Evolutionary conservation across 2,888 invertebrate species (phyloP), one percentile per base, ranked within the genome.

Genomic region (Ceramica pisi): DNA sequence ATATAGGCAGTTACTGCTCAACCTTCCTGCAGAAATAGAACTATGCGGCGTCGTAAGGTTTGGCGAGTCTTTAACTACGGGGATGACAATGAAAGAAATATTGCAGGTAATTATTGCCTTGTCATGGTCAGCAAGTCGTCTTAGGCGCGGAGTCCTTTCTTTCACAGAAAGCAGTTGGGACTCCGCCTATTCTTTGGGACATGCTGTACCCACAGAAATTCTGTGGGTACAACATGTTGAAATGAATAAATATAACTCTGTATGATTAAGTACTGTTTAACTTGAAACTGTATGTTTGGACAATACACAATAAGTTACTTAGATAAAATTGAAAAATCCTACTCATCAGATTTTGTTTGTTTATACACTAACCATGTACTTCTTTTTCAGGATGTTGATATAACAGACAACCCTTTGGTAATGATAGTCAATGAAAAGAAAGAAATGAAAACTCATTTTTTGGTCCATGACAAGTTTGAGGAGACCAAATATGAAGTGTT

Each of bases 331-430:
- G 1, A 41, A 41, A 41, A 41, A 41, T 31, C 31, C 19, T 38
- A 16, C 23, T 35, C 14, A 14, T 41, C 16, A 35, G 12, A 31
- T 50, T n/a, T 26, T 9, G 19, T 26, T 14, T 21, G 21, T 70
- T 14, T 2, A 2, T 14, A 14, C 35, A 67, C 23, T 31, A n/a
- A 23, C 12, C 48, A 50, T 38, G 16, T 44, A 19, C 23, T 26
- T 46, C 59, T 60, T 68, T 91, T 92, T 44, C 85, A 96, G 96
- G 97, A 97, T 92, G 97, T 98, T 71, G 97, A 98, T 90, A 97
- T 98, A 86, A 98, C 98, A 64, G 98, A 98, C 88, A 98, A 98
- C 93, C 98, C 98, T 5, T 94, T 98, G 71, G 95, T 98, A 65
- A 93, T 98, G 55, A 92, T 96, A 76, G 96, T 97, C 21, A 96